phyloP scores from a whole-genome alignment of 2,113 vertebrate species.

The Zonotrichia leucophrys region DNA sequence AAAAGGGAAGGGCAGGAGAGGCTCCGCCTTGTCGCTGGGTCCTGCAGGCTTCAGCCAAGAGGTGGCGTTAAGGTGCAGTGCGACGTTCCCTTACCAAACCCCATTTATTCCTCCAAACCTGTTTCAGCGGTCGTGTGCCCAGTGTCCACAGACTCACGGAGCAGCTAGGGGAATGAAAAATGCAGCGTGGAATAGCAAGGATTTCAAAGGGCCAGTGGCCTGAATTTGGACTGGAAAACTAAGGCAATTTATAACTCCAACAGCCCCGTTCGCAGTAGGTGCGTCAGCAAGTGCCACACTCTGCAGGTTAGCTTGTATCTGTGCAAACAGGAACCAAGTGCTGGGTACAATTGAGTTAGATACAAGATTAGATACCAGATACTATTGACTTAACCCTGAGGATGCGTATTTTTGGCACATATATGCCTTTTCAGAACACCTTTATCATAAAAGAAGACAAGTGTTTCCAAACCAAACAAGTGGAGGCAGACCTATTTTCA shows the following conservation, averaged over 20 bases:
- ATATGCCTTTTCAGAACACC: background rate
- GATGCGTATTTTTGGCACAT: background rate
- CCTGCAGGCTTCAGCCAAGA: constrained; percentile 59
- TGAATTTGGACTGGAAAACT: background rate
- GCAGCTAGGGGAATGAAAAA: background rate
- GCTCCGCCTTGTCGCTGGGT: background rate
- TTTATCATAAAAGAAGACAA: constrained; percentile 25
- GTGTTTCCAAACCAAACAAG: constrained; percentile 67
- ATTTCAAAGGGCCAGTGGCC: background rate
- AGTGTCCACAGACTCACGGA: background rate
- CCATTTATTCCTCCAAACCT: background rate
- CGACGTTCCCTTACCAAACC: background rate
- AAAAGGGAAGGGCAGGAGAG: background rate
- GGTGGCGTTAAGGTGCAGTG: constrained; percentile 61
- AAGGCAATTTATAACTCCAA: background rate
- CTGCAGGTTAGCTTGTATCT: background rate
- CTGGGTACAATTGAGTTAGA: background rate
- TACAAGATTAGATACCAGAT: background rate
- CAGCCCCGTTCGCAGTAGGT: background rate
- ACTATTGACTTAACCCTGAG: background rate
- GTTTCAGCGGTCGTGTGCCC: background rate
- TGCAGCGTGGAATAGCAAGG: background rate
- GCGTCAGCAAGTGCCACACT: background rate
- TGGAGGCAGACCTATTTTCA: constrained; percentile 22
- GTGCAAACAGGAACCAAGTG: background rate